Evolutionary conservation across 2,113 vertebrate species (phyloP), one percentile per base, ranked within the genome.

Genomic region (Neofelis nebulosa): DNA sequence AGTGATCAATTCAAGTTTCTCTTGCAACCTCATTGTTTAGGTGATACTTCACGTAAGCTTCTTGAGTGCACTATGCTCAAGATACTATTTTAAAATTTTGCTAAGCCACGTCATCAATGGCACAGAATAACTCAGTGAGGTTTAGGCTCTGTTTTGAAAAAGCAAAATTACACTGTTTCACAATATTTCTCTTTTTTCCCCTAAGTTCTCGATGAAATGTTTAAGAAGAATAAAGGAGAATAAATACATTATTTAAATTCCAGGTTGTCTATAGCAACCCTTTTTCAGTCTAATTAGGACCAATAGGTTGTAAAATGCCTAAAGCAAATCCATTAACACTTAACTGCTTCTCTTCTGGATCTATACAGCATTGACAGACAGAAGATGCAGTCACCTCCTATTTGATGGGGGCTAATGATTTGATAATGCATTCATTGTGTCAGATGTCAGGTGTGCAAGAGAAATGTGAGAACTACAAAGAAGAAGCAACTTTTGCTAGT

Each of bases 311-410:
- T 78, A 57, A 95, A 97, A 96, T 78, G 94, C 94, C 97, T 98
- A 94, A 90, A 98, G 96, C 92, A 98, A 98, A 97, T 97, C 83
- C 92, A 97, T 96, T 96, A 90, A 73, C 94, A 92, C 74, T 97
- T 91, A 96, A 89, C 73, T 95, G 61, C 84, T 79, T 94, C 91
- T 98, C 86, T 79, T 88, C 89, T 80, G 79, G 78, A 97, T 92
- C 85, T 94, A 23, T 16, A 74, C 18, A 5, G 18, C 50, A 83
- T 41, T 96, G 74, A 83, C 79, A 93, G 89, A 84, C 91, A 52
- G 89, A 85, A 95, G 73, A 95, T 76, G 27, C 65, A 94, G 50
- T 91, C 36, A 38, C 33, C 79, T 66, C 1, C 11, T 16, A n/a
- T 61, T 95, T 80, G 86, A 92, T 80, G 74, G 13, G 38, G 79